Base-by-base conservation (phyloP, 2,888 invertebrate genomes). In the Cosmopolites sordidus region DNA sequence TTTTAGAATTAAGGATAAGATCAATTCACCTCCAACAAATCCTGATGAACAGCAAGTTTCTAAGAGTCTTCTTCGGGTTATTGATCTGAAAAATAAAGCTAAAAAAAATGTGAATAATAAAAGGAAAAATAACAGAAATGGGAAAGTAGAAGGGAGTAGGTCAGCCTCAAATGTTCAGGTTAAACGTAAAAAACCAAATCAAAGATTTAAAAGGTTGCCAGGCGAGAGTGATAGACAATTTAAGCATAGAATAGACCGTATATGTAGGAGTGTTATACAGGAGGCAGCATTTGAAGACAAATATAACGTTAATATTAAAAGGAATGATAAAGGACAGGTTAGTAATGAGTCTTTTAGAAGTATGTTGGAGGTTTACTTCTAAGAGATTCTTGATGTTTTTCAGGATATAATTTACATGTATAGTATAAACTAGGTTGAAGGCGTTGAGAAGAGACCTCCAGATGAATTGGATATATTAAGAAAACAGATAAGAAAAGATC, bases 41-140 rank as follows among this genome's bases (percentile, higher is more conserved):
- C 77, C 79, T 1, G 83, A 87, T 59, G 82, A 84, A 2, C 89
- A 91, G 69, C 82, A 83, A n/a, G 72, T 89, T 18, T 87, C 90
- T 0, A 83, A 81, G 58, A 87, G 84, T 58, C 74, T 90, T n/a
- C 75, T 77, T 22, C 76, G 81, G 43, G 73, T 90, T 43, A 83
- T 87, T 12, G 77, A 79, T 58, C 64, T 84, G 0, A 79, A 80
- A 56, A 76, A 82, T 38, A 72, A 73, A 48, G 71, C 72, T 0
- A 77, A 76, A 63, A 18, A 54, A 43, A 51, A 56, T 11, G 16
- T 49, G 30, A 56, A 48, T 12, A 64, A 67, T 70, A 60, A 61
- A 66, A 44, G 71, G 60, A 43, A 67, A 57, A 54, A 66, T 60
- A 37, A 67, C 65, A 38, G 63, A 56, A 27, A 43, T 18, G 37